Conservation (phyloP, 2,888 invertebrate genomes). For the Cerastoderma edule region DNA sequence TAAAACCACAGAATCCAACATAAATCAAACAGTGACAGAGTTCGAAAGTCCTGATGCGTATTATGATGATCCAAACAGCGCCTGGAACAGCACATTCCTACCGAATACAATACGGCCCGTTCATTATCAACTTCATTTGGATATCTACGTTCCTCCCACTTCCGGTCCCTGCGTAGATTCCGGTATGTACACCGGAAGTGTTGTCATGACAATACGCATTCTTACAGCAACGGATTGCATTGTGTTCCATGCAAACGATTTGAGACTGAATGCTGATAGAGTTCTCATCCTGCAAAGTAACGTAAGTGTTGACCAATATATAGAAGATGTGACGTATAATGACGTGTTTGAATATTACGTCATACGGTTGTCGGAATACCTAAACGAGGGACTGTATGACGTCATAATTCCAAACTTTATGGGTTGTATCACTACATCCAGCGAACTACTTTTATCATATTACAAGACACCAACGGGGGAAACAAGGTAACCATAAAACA, state of each 20-base stretch:
- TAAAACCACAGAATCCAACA: too few relatives aligned
- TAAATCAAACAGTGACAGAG: too few relatives aligned
- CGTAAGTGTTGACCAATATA: not conserved
- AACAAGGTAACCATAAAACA: not conserved
- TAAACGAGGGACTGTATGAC: not conserved
- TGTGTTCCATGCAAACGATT: conserved; percentile 13
- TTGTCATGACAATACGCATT: not conserved
- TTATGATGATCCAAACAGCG: not conserved
- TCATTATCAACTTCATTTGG: conserved; percentile 4
- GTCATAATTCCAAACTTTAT: conserved; percentile 6
- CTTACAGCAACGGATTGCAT: not conserved
- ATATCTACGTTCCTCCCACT: not conserved
- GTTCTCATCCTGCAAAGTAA: not conserved
- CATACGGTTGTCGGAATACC: not conserved
- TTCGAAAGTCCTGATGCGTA: too few relatives aligned
- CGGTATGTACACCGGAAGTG: conserved; percentile 15
- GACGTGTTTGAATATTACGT: conserved; percentile 15
- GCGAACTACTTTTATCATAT: not conserved
- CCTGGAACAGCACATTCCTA: not conserved
- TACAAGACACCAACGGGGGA: not conserved
- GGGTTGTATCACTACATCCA: conserved; percentile 10
- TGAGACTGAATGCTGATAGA: not conserved
- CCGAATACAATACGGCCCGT: not conserved
- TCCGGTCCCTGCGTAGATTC: not conserved
- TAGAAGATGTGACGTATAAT: conserved; percentile 1